These are phyloP conservation scores for Pogonomyrmex barbatus DNA, from an alignment of 1,140 invertebrate species.

Conservation along the genomic window DNA sequence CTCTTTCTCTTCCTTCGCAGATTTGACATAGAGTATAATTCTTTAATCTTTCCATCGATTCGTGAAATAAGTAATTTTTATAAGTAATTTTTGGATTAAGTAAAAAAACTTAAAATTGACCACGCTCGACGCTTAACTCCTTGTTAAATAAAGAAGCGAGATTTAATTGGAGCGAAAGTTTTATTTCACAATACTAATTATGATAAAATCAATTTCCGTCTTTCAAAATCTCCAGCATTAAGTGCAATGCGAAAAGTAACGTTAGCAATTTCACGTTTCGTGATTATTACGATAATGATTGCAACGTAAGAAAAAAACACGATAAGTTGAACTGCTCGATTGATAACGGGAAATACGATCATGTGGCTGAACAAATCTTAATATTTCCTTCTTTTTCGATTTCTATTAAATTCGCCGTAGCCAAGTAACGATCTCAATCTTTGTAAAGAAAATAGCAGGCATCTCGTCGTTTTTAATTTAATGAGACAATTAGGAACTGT, in stretches of 20 bases:
- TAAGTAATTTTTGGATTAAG: background rate
- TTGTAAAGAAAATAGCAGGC: constrained; percentile 32
- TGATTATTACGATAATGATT: background rate
- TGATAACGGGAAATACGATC: background rate
- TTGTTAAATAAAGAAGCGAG: constrained; percentile 1
- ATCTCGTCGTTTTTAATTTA: constrained; percentile 27
- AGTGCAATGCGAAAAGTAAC: background rate
- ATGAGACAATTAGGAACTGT: constrained; percentile 39
- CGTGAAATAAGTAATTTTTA: background rate
- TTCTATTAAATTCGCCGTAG: background rate
- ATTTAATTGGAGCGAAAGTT: constrained; percentile 41
- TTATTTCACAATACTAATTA: background rate
- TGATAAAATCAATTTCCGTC: constrained; percentile 44
- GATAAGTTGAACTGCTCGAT: background rate
- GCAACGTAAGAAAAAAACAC: background rate
- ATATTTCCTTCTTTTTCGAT: background rate
- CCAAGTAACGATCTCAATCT: constrained; percentile 11
- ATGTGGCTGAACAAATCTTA: background rate
- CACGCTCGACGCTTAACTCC: background rate
- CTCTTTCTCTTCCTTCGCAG: background rate
- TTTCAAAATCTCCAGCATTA: constrained; percentile 14
- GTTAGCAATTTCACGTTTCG: constrained; percentile 15
- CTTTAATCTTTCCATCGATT: background rate
- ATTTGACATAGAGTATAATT: background rate
- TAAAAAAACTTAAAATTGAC: background rate